A percentile compares a stretch with the other conserved stretches of the same genome.
phyloP scores from a whole-genome alignment of 1,140 invertebrate genomes.

The Eumaeus atala region DNA sequence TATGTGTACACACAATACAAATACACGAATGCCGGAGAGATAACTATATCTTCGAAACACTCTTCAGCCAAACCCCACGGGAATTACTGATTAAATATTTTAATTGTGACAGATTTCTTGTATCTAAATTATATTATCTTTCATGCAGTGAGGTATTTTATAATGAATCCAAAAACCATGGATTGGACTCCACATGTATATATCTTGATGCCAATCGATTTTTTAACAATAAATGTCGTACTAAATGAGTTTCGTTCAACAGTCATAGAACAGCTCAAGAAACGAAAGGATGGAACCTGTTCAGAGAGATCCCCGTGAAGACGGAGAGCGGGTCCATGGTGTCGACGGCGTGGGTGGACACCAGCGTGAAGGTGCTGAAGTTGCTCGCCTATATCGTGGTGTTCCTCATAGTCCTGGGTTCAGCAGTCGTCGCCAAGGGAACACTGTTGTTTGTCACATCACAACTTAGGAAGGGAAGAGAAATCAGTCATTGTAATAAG shows the following conservation, averaged over 20 bases:
- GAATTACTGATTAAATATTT: no score
- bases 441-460: constrained; percentile 92
- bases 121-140: no score
- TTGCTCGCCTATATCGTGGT: constrained; percentile 88
- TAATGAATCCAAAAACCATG: no score
- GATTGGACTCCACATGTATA: no score
- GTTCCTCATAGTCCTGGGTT: constrained; percentile 85
- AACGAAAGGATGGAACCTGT: constrained; percentile 96
- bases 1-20: no score
- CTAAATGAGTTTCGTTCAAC: constrained; percentile 19
- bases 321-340: constrained; percentile 90
- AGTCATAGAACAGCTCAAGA: constrained; percentile 89
- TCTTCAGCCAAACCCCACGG: no score
- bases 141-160: no score
- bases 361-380: constrained; percentile 90
- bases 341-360: constrained; percentile 86
- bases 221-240: no score
- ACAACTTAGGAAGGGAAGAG: constrained; percentile 83
- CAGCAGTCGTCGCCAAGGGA: constrained; percentile 89
- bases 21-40: no score
- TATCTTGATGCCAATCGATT: no score
- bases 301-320: constrained; percentile 90
- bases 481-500: constrained; percentile 85
- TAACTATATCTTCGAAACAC: no score
- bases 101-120: no score